Conservation (phyloP, 2,113 vertebrate species). For the Daphoenositta chrysoptera region DNA sequence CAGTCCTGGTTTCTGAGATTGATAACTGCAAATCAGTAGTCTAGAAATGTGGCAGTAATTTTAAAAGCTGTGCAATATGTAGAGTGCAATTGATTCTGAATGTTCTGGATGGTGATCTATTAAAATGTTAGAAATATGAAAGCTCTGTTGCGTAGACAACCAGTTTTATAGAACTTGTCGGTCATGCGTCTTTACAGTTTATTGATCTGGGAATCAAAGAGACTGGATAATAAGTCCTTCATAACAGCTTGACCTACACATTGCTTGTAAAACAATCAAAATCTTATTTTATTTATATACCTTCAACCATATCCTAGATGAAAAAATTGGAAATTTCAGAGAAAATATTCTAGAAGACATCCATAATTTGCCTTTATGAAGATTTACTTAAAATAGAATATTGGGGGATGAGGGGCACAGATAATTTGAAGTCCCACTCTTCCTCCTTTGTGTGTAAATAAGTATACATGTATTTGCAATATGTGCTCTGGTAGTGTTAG, state of each 20-base stretch:
- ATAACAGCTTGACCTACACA: not conserved
- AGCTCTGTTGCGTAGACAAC: not conserved
- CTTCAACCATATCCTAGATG: not conserved
- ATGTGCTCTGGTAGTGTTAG: not conserved
- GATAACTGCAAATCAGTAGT: not conserved
- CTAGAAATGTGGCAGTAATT: not conserved
- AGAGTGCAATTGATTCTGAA: not conserved
- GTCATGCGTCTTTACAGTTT: not conserved
- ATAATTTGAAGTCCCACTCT: not conserved
- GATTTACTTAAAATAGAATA: not conserved
- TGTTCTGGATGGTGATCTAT: not conserved
- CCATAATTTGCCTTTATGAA: not conserved
- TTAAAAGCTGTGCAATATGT: not conserved
- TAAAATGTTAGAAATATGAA: not conserved
- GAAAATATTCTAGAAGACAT: not conserved
- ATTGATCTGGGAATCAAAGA: not conserved
- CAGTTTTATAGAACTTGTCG: not conserved
- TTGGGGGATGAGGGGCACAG: rapidly evolving
- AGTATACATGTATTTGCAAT: not conserved
- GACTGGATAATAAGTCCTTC: not conserved
- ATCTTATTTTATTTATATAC: not conserved
- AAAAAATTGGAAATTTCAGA: not conserved
- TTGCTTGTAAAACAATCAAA: not conserved
- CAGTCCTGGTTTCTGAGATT: not conserved
- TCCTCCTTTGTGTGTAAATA: not conserved